phyloP scores from a whole-genome alignment of 2,888 invertebrate genomes.

The Polydrusus cervinus region DNA sequence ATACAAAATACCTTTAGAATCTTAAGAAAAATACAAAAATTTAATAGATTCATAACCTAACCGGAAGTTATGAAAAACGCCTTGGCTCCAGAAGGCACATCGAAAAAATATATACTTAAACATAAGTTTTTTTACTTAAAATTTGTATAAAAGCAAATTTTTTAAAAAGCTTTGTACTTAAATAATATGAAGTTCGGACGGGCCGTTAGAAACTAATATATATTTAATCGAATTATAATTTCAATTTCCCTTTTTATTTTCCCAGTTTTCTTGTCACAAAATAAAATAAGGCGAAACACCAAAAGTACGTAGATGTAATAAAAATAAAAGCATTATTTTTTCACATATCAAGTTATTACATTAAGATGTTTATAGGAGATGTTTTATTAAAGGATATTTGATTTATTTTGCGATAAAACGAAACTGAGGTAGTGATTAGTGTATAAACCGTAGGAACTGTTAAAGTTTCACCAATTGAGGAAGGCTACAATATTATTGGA shows the following conservation, averaged over 20 bases:
- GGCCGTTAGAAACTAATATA: not conserved
- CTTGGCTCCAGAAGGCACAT: too few species aligned
- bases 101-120: too few species aligned
- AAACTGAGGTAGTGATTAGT: slow-evolving; percentile 12
- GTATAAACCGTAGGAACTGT: not conserved
- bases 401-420: slow-evolving; percentile 44
- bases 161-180: too few species aligned
- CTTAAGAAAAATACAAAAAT: too few species aligned
- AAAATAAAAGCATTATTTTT: slow-evolving; percentile 58
- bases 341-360: slow-evolving; percentile 62
- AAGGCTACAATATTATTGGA: too few species aligned
- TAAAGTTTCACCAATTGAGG: too few species aligned
- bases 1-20: too few species aligned
- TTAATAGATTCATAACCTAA: too few species aligned
- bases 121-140: too few species aligned
- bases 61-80: too few species aligned
- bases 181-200: not conserved
- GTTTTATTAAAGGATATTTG: slow-evolving; percentile 45
- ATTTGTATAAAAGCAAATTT: too few species aligned
- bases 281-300: slow-evolving; percentile 55
- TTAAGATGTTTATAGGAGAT: slow-evolving; percentile 55
- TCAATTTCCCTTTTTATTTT: slow-evolving; percentile 33
- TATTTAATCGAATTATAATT: slow-evolving; percentile 27
- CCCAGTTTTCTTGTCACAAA: slow-evolving; percentile 44
- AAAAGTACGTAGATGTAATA: slow-evolving; percentile 51